phyloP scores from a whole-genome alignment of 2,888 invertebrate genomes.

The Acrobasis repandana region DNA sequence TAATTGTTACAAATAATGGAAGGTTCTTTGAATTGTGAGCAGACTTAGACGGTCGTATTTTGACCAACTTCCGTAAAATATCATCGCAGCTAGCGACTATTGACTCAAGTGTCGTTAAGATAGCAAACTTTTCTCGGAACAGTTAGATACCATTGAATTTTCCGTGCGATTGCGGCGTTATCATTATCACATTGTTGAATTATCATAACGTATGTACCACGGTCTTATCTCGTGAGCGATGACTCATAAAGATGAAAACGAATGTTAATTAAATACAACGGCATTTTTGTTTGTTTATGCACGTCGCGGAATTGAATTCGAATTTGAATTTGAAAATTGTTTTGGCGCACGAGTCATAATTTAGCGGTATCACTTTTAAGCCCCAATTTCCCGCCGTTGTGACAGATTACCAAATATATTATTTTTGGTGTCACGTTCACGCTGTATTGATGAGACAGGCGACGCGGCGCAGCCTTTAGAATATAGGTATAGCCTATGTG shows the following conservation, averaged over 20 bases:
- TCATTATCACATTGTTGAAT: not conserved
- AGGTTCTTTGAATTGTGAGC: not conserved
- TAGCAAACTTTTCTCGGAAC: constrained; percentile 6
- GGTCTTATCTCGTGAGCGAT: not conserved
- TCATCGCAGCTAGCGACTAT: not conserved
- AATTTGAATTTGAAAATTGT: too few species aligned
- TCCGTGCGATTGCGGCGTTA: not conserved
- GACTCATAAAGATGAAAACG: constrained; percentile 11
- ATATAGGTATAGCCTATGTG: not conserved
- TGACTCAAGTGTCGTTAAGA: constrained; percentile 9
- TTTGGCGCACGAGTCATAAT: not conserved
- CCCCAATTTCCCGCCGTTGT: constrained; percentile 8
- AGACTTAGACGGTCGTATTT: not conserved
- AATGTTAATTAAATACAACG: constrained; percentile 9
- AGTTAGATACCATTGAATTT: not conserved
- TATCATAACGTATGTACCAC: not conserved
- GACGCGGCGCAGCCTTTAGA: not conserved
- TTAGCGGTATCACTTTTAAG: constrained; percentile 8
- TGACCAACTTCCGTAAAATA: not conserved
- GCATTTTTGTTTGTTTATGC: constrained; percentile 2
- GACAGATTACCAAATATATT: constrained; percentile 5
- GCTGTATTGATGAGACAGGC: constrained; percentile 5
- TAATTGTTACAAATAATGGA: not conserved
- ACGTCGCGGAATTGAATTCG: not conserved
- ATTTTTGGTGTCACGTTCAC: constrained; percentile 9